phyloP scores from a whole-genome alignment of 2,888 invertebrate genomes.

The Desoria tigrina region DNA sequence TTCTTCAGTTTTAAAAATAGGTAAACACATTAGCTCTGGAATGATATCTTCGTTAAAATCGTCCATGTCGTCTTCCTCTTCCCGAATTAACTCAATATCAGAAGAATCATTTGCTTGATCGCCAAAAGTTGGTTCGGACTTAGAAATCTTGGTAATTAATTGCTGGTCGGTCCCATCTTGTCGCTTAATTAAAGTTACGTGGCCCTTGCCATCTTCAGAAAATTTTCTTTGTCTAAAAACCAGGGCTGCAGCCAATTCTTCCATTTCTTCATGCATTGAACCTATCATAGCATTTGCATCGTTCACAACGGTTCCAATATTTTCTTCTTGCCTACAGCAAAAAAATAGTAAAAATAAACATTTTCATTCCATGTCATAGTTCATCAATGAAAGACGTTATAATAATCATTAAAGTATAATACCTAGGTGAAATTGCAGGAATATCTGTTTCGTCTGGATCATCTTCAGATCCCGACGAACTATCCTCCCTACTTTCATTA shows the following conservation, averaged over 20 bases:
- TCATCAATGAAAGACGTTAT: slow-evolving; percentile 25
- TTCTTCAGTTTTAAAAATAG: slow-evolving; percentile 49
- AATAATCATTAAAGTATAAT: not conserved
- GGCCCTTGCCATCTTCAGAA: not conserved
- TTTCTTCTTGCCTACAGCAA: slow-evolving; percentile 21
- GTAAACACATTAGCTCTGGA: slow-evolving; percentile 45
- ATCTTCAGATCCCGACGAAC: not conserved
- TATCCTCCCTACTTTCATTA: slow-evolving; percentile 16
- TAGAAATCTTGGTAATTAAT: slow-evolving; percentile 16
- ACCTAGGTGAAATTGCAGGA: not conserved
- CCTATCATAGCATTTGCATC: slow-evolving; percentile 49
- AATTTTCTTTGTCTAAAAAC: slow-evolving; percentile 15
- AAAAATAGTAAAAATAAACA: not conserved
- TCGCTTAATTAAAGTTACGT: not conserved
- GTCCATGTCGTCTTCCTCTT: slow-evolving; percentile 36
- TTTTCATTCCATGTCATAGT: too few species aligned
- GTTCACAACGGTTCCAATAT: slow-evolving; percentile 36
- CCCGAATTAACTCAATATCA: slow-evolving; percentile 33
- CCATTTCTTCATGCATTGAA: slow-evolving; percentile 46
- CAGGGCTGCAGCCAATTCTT: slow-evolving; percentile 31
- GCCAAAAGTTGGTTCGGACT: slow-evolving; percentile 30
- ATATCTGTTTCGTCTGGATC: not conserved
- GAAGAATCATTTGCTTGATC: slow-evolving; percentile 24
- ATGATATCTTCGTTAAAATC: slow-evolving; percentile 37
- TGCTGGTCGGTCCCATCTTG: not conserved